phyloP scores from a whole-genome alignment of 2,888 invertebrate species.

The Periphyllus acericola region DNA sequence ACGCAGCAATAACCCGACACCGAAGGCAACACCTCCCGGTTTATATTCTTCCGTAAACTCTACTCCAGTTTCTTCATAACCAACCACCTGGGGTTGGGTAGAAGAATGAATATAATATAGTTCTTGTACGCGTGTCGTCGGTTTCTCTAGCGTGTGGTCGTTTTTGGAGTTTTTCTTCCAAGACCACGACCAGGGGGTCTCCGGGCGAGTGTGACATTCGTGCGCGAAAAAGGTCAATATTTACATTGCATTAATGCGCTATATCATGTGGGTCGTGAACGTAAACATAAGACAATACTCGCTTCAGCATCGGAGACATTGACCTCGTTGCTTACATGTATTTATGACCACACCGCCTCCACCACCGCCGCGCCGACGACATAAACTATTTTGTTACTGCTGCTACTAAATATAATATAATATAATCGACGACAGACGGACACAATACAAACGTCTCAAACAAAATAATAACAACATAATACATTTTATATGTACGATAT shows the following conservation, averaged over 20 bases:
- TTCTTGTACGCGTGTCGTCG: background rate
- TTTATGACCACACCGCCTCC: background rate
- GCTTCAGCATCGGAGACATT: conserved; percentile 12
- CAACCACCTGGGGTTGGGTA: no score
- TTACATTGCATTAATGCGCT: conserved; percentile 40
- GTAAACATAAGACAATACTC: conserved; percentile 45
- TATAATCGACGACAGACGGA: background rate
- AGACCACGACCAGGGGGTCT: background rate
- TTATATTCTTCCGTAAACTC: no score
- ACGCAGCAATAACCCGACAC: no score
- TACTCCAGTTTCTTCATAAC: no score
- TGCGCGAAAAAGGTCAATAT: conserved; percentile 65
- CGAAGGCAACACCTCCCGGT: no score
- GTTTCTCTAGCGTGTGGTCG: background rate
- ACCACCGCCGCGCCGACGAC: background rate
- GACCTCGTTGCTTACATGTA: conserved; percentile 65
- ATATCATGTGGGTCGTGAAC: conserved; percentile 43
- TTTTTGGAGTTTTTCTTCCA: background rate
- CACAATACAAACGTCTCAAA: background rate
- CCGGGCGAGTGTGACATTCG: background rate
- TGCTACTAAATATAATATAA: background rate
- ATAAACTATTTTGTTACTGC: background rate
- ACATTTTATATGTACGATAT: background rate
- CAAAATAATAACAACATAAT: background rate
- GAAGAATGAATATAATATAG: no score